A percentile compares a stretch with the other conserved stretches of the same genome.
Conservation (phyloP, 2,888 invertebrate genomes). For the Orthosia gothica region DNA sequence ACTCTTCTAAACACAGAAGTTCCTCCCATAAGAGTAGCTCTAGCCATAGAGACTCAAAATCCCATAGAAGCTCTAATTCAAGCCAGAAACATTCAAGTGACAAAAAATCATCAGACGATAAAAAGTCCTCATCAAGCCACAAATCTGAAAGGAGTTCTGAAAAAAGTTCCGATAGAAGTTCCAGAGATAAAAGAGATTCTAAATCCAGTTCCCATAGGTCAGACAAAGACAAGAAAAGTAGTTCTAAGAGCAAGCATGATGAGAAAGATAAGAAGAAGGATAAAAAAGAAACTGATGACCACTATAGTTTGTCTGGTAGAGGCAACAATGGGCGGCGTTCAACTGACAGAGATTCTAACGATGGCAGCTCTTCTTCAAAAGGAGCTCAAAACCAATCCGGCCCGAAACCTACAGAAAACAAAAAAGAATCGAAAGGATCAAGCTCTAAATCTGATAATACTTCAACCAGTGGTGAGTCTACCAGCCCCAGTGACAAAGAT, state of each 20-base stretch:
- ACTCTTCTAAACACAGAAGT: conserved; percentile 85
- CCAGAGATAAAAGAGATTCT: conserved; percentile 79
- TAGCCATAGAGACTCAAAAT: conserved; percentile 83
- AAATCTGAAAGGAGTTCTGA: conserved; percentile 77
- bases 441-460: conserved; percentile 87
- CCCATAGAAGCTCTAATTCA: conserved; percentile 82
- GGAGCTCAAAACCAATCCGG: conserved; percentile 83
- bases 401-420: conserved; percentile 82
- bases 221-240: conserved; percentile 86
- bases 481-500: conserved; percentile 90
- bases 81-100: conserved; percentile 80
- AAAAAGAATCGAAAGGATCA: conserved; percentile 84
- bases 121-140: conserved; percentile 81
- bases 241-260: conserved; percentile 84
- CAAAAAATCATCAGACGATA: conserved; percentile 83
- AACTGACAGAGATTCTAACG: conserved; percentile 95
- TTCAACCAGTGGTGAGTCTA: conserved; percentile 88
- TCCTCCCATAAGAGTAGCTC: conserved; percentile 85
- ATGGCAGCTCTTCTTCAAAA: conserved; percentile 92
- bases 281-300: conserved; percentile 93
- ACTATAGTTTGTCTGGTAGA: conserved; percentile 93
- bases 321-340: conserved; percentile 93
- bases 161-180: conserved; percentile 76
- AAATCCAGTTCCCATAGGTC: conserved; percentile 85
- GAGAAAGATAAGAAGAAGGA: conserved; percentile 88